Evolutionary conservation across 2,888 invertebrate genomes (phyloP).

Genomic region (Ormyrus pomaceus): DNA sequence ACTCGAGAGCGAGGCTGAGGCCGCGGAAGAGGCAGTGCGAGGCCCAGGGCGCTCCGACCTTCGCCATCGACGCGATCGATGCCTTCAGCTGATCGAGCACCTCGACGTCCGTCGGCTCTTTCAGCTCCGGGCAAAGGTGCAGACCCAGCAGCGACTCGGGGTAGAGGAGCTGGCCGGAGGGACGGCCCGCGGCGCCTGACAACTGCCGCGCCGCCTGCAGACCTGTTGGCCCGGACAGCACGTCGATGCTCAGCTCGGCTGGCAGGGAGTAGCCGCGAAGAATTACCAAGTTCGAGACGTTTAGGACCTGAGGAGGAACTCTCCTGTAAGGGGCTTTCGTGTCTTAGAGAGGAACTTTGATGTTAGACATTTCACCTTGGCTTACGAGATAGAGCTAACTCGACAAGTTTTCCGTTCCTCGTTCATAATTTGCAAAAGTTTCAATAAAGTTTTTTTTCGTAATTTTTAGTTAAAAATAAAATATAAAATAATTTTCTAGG

Average conservation of each 20-base stretch:
- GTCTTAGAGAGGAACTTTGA: not conserved
- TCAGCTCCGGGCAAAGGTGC: slow-evolving; percentile 61
- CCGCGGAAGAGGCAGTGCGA: slow-evolving; percentile 61
- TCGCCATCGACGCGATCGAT: slow-evolving; percentile 14
- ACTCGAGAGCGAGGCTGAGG: not conserved
- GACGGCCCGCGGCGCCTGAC: slow-evolving; percentile 22
- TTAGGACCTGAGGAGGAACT: slow-evolving; percentile 59
- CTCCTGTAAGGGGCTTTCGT: not conserved
- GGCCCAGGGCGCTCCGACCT: slow-evolving; percentile 57
- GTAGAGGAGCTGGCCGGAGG: not conserved
- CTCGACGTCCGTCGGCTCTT: not conserved
- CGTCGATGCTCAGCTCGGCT: slow-evolving; percentile 57
- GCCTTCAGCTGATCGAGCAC: not conserved
- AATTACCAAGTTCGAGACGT: slow-evolving; percentile 62
- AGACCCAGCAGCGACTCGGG: slow-evolving; percentile 48
- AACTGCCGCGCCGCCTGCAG: slow-evolving; percentile 58
- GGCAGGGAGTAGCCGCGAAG: slow-evolving; percentile 61
- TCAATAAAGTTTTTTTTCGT: no score
- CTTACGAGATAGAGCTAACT: no score
- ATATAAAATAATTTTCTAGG: no score
- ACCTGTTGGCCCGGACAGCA: slow-evolving; percentile 59
- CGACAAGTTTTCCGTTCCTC: no score
- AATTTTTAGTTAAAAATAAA: no score
- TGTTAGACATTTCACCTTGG: no score
- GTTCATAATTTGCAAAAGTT: no score